phyloP scores from a whole-genome alignment of 53 echinoderm and acorn worm genomes.

The Patiria pectinifera region DNA sequence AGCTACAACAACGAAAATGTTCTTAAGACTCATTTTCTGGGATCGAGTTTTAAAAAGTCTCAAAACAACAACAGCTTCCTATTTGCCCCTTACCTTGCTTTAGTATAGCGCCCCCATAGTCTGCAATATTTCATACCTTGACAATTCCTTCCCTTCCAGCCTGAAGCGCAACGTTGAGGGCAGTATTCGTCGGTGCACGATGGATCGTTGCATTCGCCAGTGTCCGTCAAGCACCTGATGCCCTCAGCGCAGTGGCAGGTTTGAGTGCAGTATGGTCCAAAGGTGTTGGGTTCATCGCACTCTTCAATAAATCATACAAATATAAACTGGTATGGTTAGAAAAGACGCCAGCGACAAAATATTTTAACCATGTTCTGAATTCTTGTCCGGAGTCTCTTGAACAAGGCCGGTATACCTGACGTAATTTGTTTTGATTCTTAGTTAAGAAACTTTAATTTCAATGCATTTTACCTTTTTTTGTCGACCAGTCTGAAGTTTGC shows the following conservation, averaged over 20 bases:
- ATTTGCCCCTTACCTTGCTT: background rate
- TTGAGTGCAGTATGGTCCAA: constrained; percentile 60
- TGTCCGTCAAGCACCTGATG: constrained; percentile 49
- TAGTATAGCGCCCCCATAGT: background rate
- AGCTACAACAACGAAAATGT: no score
- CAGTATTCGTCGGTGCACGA: constrained; percentile 16
- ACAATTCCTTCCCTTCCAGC: constrained; percentile 62
- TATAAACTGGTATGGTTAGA: background rate
- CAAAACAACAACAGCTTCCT: no score
- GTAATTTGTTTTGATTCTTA: no score
- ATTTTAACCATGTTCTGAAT: no score
- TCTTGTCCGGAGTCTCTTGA: no score
- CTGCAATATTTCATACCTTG: constrained; percentile 25
- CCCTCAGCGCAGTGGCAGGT: constrained; percentile 52
- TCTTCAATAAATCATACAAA: background rate
- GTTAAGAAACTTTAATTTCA: no score
- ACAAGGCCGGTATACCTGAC: no score
- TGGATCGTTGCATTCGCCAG: constrained; percentile 54
- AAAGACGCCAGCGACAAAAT: no score
- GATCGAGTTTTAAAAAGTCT: no score
- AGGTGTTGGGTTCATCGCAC: constrained; percentile 37
- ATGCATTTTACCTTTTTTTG: no score
- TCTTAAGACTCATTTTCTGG: no score
- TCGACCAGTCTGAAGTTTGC: no score
- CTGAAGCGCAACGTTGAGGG: constrained; percentile 31